These are phyloP conservation scores for Rynchops niger DNA, from an alignment of 2,113 vertebrate genomes.

Conservation along the genomic window DNA sequence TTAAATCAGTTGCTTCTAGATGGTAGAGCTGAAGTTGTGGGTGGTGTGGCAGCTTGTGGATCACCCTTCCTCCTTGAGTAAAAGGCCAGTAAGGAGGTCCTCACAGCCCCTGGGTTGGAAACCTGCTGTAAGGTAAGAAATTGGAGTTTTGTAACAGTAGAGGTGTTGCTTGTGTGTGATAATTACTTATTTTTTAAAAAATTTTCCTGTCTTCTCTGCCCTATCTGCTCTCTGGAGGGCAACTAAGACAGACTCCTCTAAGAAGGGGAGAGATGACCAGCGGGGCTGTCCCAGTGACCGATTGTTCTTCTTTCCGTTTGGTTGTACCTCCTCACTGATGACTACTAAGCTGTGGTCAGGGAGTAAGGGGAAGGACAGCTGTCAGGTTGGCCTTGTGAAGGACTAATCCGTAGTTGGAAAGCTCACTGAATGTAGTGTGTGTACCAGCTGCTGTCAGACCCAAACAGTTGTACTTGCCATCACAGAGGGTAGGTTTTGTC, in stretches of 20 bases:
- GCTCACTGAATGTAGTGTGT: accelerated
- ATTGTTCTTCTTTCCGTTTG: neutral
- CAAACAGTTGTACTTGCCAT: neutral
- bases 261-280: neutral
- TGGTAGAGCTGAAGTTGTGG: neutral
- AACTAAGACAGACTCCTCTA: neutral
- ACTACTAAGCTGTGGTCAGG: neutral
- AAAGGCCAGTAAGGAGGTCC: neutral
- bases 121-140: neutral
- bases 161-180: neutral
- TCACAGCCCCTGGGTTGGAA: accelerated
- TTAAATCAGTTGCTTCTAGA: neutral
- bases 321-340: neutral
- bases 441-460: neutral
- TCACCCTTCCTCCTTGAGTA: neutral
- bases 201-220: neutral
- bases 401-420: neutral
- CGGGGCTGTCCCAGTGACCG: neutral
- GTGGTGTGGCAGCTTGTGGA: neutral
- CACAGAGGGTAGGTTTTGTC: neutral
- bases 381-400: neutral
- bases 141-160: neutral
- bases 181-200: too few relatives aligned
- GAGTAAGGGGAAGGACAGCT: neutral
- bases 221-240: neutral